These are phyloP conservation scores for Psix sp. DNA, from an alignment of 1,140 invertebrate genomes.

Conservation along the genomic window DNA sequence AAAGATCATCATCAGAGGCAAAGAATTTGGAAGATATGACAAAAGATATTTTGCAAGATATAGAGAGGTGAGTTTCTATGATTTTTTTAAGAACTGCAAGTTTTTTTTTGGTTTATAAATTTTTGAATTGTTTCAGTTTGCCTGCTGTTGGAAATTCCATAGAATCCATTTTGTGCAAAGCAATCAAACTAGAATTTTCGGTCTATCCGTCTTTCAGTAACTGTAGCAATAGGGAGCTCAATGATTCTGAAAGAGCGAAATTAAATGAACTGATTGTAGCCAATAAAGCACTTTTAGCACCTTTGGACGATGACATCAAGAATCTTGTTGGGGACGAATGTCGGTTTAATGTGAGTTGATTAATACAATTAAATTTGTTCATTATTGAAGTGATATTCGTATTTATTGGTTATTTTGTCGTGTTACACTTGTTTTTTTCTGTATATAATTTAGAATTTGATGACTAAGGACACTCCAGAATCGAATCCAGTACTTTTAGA, in stretches of 20 bases:
- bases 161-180: slow-evolving; percentile 88
- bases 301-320: slow-evolving; percentile 88
- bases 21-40: slow-evolving; percentile 74
- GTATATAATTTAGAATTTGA: too few species aligned
- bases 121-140: slow-evolving; percentile 66
- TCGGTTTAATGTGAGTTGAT: slow-evolving; percentile 78
- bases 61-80: slow-evolving; percentile 77
- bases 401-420: too few species aligned
- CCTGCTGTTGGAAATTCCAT: slow-evolving; percentile 80
- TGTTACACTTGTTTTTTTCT: too few species aligned
- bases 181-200: slow-evolving; percentile 89
- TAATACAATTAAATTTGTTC: slow-evolving; percentile 6
- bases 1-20: too few species aligned
- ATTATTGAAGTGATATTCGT: too few species aligned
- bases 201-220: slow-evolving; percentile 81
- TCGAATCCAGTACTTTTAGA: slow-evolving; percentile 86
- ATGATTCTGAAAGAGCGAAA: slow-evolving; percentile 88
- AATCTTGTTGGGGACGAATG: slow-evolving; percentile 80
- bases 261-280: slow-evolving; percentile 89
- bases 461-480: too few species aligned
- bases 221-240: slow-evolving; percentile 83
- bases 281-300: slow-evolving; percentile 88
- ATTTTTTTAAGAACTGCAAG: too few species aligned
- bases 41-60: slow-evolving; percentile 81
- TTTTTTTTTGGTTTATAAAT: background rate